Conservation (phyloP, 2,113 vertebrate species). For the Delphinapterus leucas region DNA sequence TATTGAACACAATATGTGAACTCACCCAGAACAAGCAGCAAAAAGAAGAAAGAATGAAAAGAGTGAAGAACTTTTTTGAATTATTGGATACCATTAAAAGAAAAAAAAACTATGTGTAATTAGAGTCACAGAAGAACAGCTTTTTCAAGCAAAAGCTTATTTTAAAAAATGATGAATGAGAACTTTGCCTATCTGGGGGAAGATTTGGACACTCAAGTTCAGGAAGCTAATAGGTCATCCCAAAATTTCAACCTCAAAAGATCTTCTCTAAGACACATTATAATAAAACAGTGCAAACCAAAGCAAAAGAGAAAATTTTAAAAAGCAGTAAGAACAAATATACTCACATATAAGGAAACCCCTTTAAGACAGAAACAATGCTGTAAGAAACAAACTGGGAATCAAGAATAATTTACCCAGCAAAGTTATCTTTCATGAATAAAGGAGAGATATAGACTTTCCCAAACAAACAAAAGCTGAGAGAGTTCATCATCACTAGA, state of each 20-base stretch:
- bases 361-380: not conserved
- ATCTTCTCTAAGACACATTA: not conserved
- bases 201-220: not conserved
- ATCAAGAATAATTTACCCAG: not conserved
- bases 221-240: not conserved
- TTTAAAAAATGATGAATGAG: not conserved
- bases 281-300: not conserved
- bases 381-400: not conserved
- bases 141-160: not conserved
- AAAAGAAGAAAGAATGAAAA: not conserved
- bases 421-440: not conserved
- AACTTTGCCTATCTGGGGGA: not conserved
- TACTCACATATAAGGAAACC: no score
- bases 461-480: no score
- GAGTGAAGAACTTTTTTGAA: not conserved
- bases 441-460: not conserved
- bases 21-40: not conserved
- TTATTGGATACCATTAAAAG: not conserved
- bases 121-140: not conserved
- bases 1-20: not conserved
- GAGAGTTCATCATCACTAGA: no score
- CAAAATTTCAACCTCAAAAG: no score
- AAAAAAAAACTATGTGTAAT: not conserved
- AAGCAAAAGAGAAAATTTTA: not conserved
- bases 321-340: not conserved